Evolutionary conservation across 30 jellyfish, hydroid and myxozoan species (phyloP), one percentile per base, ranked within the genome.

Genomic region (Aurelia coerulea): DNA sequence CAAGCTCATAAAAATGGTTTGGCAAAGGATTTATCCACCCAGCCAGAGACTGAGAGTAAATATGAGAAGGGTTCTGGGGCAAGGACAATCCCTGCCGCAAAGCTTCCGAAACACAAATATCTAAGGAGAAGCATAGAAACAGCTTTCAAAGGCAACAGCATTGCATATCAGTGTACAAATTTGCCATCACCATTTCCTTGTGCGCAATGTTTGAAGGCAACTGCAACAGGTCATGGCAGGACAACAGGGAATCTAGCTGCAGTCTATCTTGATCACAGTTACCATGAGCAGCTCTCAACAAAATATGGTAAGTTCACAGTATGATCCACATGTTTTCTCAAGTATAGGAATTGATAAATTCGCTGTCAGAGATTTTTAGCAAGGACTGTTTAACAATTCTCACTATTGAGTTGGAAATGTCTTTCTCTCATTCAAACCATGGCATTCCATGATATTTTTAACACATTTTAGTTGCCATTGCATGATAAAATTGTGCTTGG

Each of bases 1-100:
- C 96, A 78, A 59, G 88, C 79, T 5, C 90, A 79, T 56, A 88
- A 69, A 41, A 88, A 88, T 79, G 96, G 96, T 12, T 84, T 88
- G 5, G 80, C 88, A 54, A 86, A 76, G 42, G 89, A 76, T 33
- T 63, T 77, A 32, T 53, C 87, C 51, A 62, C 64, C 35, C 86
- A 72, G 58, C 14, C 89, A 65, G 73, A n/a, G 33, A 34, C 69
- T 29, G 90, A 71, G 83, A 58, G 59, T 7, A 59, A 65, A 33
- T 66, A 78, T 59, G 91, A 78, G 65, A 73, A 68, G 54, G 87
- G 74, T 12, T 68, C 85, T 10, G 93, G 93, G 19, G 96, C 96
- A 54, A 78, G 96, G 68, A 77, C 96, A 10, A 15, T 79, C 15
- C 96, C 91, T 5, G 72, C 62, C 5, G 54, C 84, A 4, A 65